Conservation (phyloP, 2,888 invertebrate genomes). For the Metalampra italica region DNA sequence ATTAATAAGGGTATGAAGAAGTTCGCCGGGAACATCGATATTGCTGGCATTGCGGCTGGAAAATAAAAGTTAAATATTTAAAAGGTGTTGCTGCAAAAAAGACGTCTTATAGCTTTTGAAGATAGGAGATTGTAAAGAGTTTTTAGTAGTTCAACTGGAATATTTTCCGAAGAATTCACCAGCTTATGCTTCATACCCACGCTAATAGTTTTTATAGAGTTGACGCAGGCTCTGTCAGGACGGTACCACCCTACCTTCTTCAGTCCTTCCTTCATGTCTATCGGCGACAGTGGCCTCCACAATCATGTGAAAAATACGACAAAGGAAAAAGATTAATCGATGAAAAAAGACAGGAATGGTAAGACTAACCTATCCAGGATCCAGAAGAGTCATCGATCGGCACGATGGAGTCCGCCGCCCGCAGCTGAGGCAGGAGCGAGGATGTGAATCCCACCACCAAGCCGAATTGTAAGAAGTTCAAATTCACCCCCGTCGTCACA, state of each 20-base stretch:
- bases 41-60: neutral
- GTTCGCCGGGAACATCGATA: conserved; percentile 16
- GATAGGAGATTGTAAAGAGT: neutral
- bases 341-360: neutral
- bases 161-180: neutral
- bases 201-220: neutral
- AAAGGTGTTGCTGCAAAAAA: no score
- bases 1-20: conserved; percentile 52
- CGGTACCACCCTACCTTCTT: no score
- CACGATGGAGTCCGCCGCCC: conserved; percentile 39
- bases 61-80: neutral
- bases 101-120: no score
- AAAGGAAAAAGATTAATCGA: no score
- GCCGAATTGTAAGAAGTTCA: conserved; percentile 41
- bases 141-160: neutral
- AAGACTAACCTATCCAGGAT: conserved; percentile 70
- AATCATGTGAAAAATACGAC: no score
- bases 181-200: neutral
- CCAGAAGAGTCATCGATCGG: conserved; percentile 51
- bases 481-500: conserved; percentile 43
- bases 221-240: no score
- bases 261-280: no score
- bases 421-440: conserved; percentile 72
- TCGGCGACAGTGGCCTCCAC: no score
- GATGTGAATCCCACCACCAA: conserved; percentile 71